Base-by-base conservation (phyloP, 2,888 invertebrate species). In the Emmelina monodactyla region DNA sequence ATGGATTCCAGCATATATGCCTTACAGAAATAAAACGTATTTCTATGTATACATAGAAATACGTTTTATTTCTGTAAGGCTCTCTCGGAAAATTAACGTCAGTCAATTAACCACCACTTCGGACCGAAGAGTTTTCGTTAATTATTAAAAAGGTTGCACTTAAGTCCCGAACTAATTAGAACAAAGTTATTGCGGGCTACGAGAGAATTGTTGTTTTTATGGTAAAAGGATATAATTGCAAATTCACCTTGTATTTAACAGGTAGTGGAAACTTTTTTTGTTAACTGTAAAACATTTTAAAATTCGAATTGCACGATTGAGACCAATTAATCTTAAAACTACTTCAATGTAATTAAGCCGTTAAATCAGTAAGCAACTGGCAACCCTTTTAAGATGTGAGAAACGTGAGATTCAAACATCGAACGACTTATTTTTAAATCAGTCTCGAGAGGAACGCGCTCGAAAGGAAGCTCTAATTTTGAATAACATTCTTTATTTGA, bases 111-210 rank as follows among this genome's bases (percentile, higher is more conserved):
- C 58, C 73, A 67, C 70, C 68, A 69, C 57, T 60, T 52, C 43
- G 52, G 58, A 50, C 53, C 52, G 58, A 62, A 65, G 70, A 71
- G 70, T 67, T 75, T 72, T 70, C 62, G 69, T 75, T 73, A 75
- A 78, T 76, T 64, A 75, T 76, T 76, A 72, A 79, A 73, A 69
- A 71, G 72, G 71, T 65, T 69, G 73, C 76, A 73, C 76, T 75
- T 65, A 67, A 65, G 56, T 25, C 25, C 25, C 25, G 25, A 25
- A 25, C 25, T 25, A 25, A 25, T 25, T 25, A 25, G 25, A 25
- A 25, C n/a, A 25, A 25, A 25, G 25, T 25, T 25, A 25, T 25
- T 9, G 25, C 9, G 25, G 25, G 25, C 11, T 25, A 25, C 25
- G 11, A 25, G n/a, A 10, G 25, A 25, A 25, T 7, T 25, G 25